phyloP scores from a whole-genome alignment of 2,113 vertebrate genomes.

The Alosa alosa region DNA sequence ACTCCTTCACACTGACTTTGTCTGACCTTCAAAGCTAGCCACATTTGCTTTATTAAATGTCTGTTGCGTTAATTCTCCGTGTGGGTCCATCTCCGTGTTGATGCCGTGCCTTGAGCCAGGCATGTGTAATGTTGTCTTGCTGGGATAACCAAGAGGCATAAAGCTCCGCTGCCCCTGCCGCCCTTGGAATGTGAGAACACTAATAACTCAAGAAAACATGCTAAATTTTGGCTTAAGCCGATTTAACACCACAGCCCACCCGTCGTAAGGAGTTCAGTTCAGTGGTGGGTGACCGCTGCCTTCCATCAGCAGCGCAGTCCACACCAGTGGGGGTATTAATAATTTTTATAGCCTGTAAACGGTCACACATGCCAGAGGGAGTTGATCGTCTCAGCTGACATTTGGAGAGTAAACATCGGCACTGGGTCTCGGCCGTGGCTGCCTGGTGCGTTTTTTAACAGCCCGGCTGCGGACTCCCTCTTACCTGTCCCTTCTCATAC shows the following conservation, averaged over 20 bases:
- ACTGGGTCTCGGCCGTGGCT: neutral
- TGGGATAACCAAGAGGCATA: neutral
- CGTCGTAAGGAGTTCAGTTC: neutral
- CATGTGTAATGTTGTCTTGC: neutral
- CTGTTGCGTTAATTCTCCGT: neutral
- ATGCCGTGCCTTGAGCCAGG: neutral
- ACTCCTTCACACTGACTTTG: neutral
- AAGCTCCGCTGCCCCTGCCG: neutral
- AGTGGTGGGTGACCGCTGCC: neutral
- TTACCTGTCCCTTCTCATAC: slow-evolving; percentile 31
- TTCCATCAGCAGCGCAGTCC: neutral
- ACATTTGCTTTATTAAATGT: neutral
- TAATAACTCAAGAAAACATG: neutral
- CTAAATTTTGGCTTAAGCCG: neutral
- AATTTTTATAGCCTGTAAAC: neutral
- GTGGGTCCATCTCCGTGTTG: neutral
- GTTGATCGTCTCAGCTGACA: neutral
- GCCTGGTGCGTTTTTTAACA: neutral
- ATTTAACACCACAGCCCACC: neutral
- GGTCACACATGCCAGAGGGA: neutral
- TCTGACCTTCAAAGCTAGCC: neutral
- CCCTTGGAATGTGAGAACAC: neutral
- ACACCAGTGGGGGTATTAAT: neutral
- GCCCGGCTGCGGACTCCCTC: neutral
- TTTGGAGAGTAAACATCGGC: neutral